phyloP scores from a whole-genome alignment of 2,113 vertebrate genomes.

The Microcebus tavaratra region DNA sequence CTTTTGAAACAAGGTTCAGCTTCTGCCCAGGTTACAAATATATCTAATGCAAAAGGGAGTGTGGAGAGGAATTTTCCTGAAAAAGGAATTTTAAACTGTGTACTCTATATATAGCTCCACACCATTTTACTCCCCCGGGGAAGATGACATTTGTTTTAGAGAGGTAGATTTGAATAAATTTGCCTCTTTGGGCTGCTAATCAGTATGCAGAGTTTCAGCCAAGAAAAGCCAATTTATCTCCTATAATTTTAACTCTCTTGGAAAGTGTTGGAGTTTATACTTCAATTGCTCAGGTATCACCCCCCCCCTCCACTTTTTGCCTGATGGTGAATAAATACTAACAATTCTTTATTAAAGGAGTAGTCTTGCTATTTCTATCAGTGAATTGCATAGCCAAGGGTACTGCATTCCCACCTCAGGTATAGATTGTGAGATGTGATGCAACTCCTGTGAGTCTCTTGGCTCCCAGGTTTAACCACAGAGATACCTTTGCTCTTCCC shows the following conservation, averaged over 20 bases:
- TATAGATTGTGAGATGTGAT: not conserved
- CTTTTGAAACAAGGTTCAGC: constrained; percentile 25
- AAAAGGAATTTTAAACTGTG: constrained; percentile 55
- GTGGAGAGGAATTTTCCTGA: constrained; percentile 48
- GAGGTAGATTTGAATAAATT: constrained; percentile 75
- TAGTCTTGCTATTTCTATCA: not conserved
- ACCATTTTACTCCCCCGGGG: constrained; percentile 48
- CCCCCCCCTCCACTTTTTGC: not conserved
- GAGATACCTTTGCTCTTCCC: not conserved
- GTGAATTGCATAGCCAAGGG: not conserved
- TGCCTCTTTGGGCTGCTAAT: constrained; percentile 60
- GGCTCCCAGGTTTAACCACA: not conserved
- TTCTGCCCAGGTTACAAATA: not conserved
- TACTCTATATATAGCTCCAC: constrained; percentile 56
- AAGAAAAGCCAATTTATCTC: constrained; percentile 65
- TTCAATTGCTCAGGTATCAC: constrained; percentile 20
- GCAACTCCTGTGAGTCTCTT: not conserved
- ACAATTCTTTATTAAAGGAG: not conserved
- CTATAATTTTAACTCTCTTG: constrained; percentile 62
- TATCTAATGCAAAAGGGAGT: not conserved
- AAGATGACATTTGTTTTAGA: constrained; percentile 74
- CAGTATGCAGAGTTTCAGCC: constrained; percentile 62
- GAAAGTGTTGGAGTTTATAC: constrained; percentile 53
- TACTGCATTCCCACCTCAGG: not conserved
- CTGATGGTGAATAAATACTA: not conserved